Percentiles rank a stretch among this genome's conserved stretches.
Conservation (phyloP, 2,113 vertebrate species). For the Ahaetulla prasina region DNA sequence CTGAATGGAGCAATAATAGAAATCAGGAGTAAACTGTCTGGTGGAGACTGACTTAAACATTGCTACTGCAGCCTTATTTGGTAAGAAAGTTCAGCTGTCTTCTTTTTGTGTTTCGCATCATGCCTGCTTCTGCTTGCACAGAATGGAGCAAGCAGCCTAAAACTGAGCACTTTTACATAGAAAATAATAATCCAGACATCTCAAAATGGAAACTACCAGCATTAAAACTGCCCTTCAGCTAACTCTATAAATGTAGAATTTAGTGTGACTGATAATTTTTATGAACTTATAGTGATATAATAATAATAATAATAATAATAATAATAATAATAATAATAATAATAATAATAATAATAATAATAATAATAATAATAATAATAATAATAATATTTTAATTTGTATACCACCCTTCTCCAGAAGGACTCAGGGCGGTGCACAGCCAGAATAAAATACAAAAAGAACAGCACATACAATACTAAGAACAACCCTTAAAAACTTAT, state of each 20-base stretch:
- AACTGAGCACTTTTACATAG: not conserved
- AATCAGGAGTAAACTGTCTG: slow-evolving; percentile 18
- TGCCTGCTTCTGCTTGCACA: slow-evolving; percentile 23
- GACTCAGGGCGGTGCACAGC: no score
- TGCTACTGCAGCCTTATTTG: slow-evolving; percentile 50
- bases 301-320: not conserved
- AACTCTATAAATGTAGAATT: not conserved
- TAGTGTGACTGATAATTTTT: not conserved
- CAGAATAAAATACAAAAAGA: no score
- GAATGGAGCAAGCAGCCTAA: slow-evolving; percentile 22
- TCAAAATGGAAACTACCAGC: not conserved
- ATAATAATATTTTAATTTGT: not conserved
- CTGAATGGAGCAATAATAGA: slow-evolving; percentile 31
- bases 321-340: not conserved
- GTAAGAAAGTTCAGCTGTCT: slow-evolving; percentile 35
- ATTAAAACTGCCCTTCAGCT: slow-evolving; percentile 19
- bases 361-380: not conserved
- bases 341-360: not conserved
- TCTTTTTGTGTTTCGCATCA: slow-evolving; percentile 38
- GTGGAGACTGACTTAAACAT: slow-evolving; percentile 33
- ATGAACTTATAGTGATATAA: not conserved
- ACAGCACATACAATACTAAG: no score
- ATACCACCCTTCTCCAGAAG: no score
- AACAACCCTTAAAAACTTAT: no score
- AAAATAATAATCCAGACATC: not conserved